Conservation (phyloP, 2,888 invertebrate genomes). For the Spodoptera picta region DNA sequence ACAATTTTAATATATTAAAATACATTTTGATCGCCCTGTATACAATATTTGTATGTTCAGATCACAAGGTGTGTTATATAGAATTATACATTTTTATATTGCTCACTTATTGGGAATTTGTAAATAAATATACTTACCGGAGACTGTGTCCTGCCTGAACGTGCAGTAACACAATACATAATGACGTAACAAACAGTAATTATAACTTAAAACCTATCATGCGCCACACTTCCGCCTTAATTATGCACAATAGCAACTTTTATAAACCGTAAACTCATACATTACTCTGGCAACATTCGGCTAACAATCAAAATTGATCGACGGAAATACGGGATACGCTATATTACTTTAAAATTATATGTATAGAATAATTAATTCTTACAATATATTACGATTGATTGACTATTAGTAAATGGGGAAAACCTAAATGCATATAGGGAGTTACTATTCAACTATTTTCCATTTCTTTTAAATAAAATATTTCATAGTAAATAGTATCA, state of each 20-base stretch:
- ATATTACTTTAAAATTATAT: slow-evolving; percentile 65
- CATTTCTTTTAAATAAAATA: slow-evolving; percentile 70
- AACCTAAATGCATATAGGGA: slow-evolving; percentile 81
- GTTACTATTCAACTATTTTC: slow-evolving; percentile 72
- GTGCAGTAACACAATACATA: slow-evolving; percentile 61
- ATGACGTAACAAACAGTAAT: slow-evolving; percentile 59
- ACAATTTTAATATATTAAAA: slow-evolving; percentile 64
- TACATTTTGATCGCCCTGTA: slow-evolving; percentile 77
- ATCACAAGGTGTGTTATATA: slow-evolving; percentile 69
- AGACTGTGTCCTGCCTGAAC: slow-evolving; percentile 58
- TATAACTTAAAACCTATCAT: slow-evolving; percentile 68
- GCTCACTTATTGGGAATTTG: slow-evolving; percentile 66
- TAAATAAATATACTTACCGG: slow-evolving; percentile 50
- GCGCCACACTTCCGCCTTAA: slow-evolving; percentile 66
- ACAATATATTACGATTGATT: slow-evolving; percentile 70
- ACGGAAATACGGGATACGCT: slow-evolving; percentile 74
- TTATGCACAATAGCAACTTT: slow-evolving; percentile 54
- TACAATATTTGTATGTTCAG: slow-evolving; percentile 71
- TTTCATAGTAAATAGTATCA: slow-evolving; percentile 67
- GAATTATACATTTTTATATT: slow-evolving; percentile 65
- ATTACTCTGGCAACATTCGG: slow-evolving; percentile 71
- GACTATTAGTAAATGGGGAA: slow-evolving; percentile 67
- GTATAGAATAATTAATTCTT: slow-evolving; percentile 60
- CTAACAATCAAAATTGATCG: slow-evolving; percentile 59
- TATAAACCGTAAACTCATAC: slow-evolving; percentile 49